Percentiles rank a stretch among this genome's conserved stretches.
Evolutionary conservation across 2,113 vertebrate species (phyloP).

Genomic region (Equus przewalskii): DNA sequence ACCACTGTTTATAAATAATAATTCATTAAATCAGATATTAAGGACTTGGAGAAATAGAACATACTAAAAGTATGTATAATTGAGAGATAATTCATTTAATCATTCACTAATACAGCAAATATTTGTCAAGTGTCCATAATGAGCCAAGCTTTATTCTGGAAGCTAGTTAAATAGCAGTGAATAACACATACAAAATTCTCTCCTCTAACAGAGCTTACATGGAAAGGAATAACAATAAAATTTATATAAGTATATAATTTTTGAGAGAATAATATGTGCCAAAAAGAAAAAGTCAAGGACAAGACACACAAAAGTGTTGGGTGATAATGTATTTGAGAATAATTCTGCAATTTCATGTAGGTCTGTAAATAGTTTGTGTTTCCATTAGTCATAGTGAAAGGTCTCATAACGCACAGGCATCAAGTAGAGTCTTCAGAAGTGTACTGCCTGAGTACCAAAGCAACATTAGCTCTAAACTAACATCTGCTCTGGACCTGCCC

Average conservation of each 20-base stretch:
- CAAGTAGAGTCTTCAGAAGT: background rate
- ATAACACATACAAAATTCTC: background rate
- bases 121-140: background rate
- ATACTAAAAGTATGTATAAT: background rate
- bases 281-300: background rate
- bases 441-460: background rate
- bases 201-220: background rate
- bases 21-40: background rate
- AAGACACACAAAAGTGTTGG: background rate
- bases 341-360: background rate
- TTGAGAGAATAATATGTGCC: background rate
- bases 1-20: background rate
- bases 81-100: background rate
- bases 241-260: background rate
- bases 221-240: background rate
- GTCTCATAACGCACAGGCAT: background rate
- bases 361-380: background rate
- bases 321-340: background rate
- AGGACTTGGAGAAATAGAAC: background rate
- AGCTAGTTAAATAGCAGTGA: background rate
- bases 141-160: background rate
- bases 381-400: background rate
- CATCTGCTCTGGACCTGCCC: background rate
- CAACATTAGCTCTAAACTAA: background rate
- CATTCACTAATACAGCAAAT: slow-evolving; percentile 4